Conservation (phyloP, 1,140 invertebrate genomes). For the Eubasilissa regina region DNA sequence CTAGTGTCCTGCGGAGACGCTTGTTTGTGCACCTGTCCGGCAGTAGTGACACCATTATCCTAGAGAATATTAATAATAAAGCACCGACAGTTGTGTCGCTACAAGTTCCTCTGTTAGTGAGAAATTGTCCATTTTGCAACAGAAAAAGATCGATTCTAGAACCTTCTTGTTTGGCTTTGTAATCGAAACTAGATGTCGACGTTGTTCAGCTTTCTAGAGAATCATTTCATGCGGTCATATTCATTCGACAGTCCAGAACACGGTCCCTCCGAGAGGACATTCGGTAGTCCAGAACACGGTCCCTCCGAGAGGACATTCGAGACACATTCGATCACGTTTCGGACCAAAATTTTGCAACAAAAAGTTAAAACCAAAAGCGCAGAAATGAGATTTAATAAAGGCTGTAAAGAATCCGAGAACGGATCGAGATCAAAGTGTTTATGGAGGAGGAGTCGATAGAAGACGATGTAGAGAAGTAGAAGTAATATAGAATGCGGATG, state of each 20-base stretch:
- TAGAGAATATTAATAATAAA: not conserved
- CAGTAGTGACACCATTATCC: too few relatives aligned
- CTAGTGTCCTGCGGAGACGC: not conserved
- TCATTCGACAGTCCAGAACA: not conserved
- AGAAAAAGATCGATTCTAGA: conserved; percentile 54
- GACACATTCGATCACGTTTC: conserved; percentile 8
- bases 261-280: conserved; percentile 5
- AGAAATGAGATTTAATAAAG: conserved; percentile 35
- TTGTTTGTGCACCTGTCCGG: not conserved
- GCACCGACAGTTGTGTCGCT: conserved; percentile 49
- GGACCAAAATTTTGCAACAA: conserved; percentile 19
- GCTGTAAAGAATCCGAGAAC: conserved; percentile 34
- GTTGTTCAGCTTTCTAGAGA: conserved; percentile 48
- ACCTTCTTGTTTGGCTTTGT: conserved; percentile 55
- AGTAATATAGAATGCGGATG: conserved; percentile 55
- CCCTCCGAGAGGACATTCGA: conserved; percentile 9
- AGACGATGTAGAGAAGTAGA: conserved; percentile 47
- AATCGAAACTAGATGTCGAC: conserved; percentile 42
- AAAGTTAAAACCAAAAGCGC: not conserved
- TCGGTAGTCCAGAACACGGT: not conserved
- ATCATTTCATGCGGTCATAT: conserved; percentile 44
- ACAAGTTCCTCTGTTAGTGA: conserved; percentile 59
- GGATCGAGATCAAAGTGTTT: conserved; percentile 30
- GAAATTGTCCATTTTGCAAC: conserved; percentile 61
- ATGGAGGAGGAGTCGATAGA: conserved; percentile 50